A percentile compares a stretch with the other conserved stretches of the same genome.
phyloP scores from a whole-genome alignment of 2,888 invertebrate species.

The Nomada fabriciana region DNA sequence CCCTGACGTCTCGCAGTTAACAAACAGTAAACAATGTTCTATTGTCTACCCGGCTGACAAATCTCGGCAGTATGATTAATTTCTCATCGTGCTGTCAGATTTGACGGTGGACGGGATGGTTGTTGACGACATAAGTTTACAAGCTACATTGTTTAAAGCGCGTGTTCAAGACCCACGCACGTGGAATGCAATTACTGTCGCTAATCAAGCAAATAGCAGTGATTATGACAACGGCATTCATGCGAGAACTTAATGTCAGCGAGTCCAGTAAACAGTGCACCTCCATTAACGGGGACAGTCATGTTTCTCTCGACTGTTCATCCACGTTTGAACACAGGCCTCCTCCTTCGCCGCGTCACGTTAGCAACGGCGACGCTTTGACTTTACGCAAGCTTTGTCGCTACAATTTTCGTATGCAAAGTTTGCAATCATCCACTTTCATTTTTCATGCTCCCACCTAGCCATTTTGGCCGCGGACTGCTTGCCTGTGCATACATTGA shows the following conservation, averaged over 20 bases:
- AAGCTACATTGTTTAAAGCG: not conserved
- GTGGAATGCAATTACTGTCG: slow-evolving; percentile 16
- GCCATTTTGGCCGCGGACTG: not conserved
- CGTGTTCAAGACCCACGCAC: not conserved
- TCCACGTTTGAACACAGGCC: slow-evolving; percentile 34
- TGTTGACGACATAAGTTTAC: not conserved
- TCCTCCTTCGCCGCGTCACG: slow-evolving; percentile 12
- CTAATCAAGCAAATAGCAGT: slow-evolving; percentile 48
- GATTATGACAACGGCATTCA: slow-evolving; percentile 38
- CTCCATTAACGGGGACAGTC: slow-evolving; percentile 32
- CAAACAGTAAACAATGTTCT: not conserved
- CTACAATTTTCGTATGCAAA: slow-evolving; percentile 15
- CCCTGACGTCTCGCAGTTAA: too few relatives aligned
- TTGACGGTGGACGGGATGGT: too few relatives aligned
- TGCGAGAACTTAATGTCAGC: slow-evolving; percentile 8
- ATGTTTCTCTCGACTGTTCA: slow-evolving; percentile 42
- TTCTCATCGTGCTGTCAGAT: not conserved
- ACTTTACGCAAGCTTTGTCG: not conserved
- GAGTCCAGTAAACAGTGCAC: slow-evolving; percentile 33
- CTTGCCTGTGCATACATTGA: not conserved
- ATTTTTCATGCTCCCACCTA: not conserved
- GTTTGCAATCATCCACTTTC: slow-evolving; percentile 12
- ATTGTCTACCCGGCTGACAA: not conserved
- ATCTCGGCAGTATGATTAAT: not conserved
- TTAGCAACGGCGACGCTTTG: not conserved